A percentile compares a stretch with the other conserved stretches of the same genome.
Conservation (phyloP, 2,797 vertebrate genomes). For the Falco columbarius region DNA sequence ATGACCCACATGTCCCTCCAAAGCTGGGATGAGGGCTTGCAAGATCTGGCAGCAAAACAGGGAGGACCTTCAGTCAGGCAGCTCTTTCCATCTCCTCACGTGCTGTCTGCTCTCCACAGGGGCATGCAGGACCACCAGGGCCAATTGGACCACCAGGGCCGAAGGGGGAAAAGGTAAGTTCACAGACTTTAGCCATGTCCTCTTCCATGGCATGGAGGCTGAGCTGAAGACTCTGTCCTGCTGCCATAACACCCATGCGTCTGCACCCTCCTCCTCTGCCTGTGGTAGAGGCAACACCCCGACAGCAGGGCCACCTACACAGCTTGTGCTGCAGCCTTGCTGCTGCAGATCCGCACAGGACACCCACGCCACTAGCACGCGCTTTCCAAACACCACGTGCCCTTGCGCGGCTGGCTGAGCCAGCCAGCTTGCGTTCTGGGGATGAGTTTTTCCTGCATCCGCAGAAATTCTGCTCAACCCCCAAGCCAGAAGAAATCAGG, state of each 20-base stretch:
- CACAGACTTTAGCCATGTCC: rapidly evolving
- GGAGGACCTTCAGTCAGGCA: neutral
- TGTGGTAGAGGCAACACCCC: neutral
- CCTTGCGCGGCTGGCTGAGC: neutral
- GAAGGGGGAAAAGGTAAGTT: conserved; percentile 94
- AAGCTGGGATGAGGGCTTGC: neutral
- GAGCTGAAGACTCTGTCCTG: neutral
- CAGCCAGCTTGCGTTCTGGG: rapidly evolving
- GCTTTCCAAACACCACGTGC: neutral
- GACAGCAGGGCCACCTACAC: rapidly evolving
- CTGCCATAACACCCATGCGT: neutral
- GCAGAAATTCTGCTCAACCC: neutral
- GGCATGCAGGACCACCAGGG: conserved; percentile 88
- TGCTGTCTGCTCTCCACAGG: conserved; percentile 77
- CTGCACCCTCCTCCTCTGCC: neutral
- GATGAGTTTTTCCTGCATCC: neutral
- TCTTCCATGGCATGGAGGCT: neutral
- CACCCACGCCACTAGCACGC: rapidly evolving
- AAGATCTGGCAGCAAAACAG: neutral
- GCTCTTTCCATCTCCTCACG: neutral
- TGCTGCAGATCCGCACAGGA: neutral
- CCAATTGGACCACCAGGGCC: conserved; percentile 89
- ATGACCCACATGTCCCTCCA: neutral
- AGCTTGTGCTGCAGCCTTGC: neutral
- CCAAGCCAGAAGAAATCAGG: neutral